A percentile compares a stretch with the other conserved stretches of the same genome.
Evolutionary conservation across 2,113 vertebrate species (phyloP).

Genomic region (Noctilio leporinus): DNA sequence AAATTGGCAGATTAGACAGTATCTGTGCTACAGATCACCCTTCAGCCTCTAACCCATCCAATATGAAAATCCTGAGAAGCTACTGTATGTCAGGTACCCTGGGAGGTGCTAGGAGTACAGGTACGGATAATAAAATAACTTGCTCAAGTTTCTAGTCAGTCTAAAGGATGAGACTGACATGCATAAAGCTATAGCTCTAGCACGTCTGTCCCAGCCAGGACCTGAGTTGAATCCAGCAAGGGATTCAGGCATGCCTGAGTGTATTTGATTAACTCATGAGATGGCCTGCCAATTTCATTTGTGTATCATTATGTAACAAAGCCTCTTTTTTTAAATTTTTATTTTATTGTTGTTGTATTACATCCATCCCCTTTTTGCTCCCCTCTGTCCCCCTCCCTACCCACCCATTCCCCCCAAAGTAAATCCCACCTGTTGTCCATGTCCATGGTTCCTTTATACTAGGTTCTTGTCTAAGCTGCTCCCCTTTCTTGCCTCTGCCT

Average conservation of each 20-base stretch:
- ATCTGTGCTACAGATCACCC: background rate
- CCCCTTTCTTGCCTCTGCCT: no score
- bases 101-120: background rate
- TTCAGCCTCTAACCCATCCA: background rate
- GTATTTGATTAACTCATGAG: background rate
- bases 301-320: background rate
- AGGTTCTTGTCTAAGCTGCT: no score
- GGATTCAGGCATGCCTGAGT: background rate
- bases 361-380: no score
- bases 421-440: no score
- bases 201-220: background rate
- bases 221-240: background rate
- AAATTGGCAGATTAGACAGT: background rate
- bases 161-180: background rate
- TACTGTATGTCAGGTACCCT: background rate
- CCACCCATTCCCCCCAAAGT: no score
- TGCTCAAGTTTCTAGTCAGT: background rate
- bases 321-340: no score
- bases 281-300: background rate
- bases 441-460: no score
- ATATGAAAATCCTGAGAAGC: background rate
- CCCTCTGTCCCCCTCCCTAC: no score
- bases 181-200: background rate
- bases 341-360: no score
- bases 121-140: background rate